These are phyloP conservation scores for Diploscapter pachys DNA, from an alignment of 1,140 invertebrate genomes.

Conservation along the genomic window DNA sequence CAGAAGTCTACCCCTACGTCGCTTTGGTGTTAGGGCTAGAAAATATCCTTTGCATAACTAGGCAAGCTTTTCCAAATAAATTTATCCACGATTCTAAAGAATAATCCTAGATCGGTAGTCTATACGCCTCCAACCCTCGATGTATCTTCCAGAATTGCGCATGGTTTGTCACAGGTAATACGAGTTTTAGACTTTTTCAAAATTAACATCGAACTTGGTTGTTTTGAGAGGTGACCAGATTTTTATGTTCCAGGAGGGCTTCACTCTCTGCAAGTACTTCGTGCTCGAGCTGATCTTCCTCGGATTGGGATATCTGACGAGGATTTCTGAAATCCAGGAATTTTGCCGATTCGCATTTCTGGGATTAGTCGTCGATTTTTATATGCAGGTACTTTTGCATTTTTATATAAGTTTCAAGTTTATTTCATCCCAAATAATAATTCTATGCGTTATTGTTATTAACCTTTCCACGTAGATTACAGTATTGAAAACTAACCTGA, in stretches of 20 bases:
- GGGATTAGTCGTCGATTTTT: slow-evolving; percentile 49
- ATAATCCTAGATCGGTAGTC: slow-evolving; percentile 43
- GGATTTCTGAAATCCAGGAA: slow-evolving; percentile 50
- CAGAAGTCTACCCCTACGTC: slow-evolving; percentile 83
- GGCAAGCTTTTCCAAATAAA: slow-evolving; percentile 24
- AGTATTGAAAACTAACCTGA: background rate
- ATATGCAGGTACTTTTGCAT: slow-evolving; percentile 44
- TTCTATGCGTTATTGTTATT: background rate
- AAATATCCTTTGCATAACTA: slow-evolving; percentile 73
- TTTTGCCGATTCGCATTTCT: slow-evolving; percentile 47
- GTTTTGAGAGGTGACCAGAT: too few species aligned
- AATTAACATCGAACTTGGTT: too few species aligned
- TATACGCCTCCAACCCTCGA: slow-evolving; percentile 50
- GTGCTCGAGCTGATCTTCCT: slow-evolving; percentile 44
- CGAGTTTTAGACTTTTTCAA: too few species aligned
- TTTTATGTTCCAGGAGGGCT: too few species aligned
- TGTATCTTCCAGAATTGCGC: slow-evolving; percentile 44
- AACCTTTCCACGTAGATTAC: background rate
- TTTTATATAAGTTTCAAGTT: background rate
- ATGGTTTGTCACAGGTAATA: slow-evolving; percentile 43
- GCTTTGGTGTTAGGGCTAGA: slow-evolving; percentile 90
- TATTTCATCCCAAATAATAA: too few species aligned
- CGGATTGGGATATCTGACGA: slow-evolving; percentile 41
- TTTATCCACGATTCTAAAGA: background rate
- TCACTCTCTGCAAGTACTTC: slow-evolving; percentile 44